Evolutionary conservation across 2,113 vertebrate species (phyloP), one percentile per base, ranked within the genome.

Genomic region (Nansenia antarctica): DNA sequence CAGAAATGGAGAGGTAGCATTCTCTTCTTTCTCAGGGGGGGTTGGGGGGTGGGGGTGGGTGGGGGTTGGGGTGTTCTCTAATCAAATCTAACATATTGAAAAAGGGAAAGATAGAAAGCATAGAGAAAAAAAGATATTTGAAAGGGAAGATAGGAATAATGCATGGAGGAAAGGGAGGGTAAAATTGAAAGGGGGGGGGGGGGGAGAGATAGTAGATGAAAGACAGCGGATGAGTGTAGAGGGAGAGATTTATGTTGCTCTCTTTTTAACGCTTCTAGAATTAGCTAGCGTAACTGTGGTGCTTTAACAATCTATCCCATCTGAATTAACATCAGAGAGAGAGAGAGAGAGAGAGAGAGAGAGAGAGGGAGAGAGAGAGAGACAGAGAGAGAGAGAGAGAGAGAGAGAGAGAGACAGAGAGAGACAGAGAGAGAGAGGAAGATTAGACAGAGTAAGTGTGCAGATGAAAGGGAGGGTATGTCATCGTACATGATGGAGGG

Each of bases 231-330:
- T 3, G 15, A 12, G 45, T n/a, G 68, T 9, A 65, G 63, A 27
- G 29, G 30, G 73, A 74, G 63, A 80, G 80, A 88, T 84, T 82
- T 79, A 87, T 85, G 81, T 85, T 76, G 57, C 65, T 80, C 62
- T 72, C 69, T 42, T 14, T 77, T 53, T 73, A 52, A 64, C 67
- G 63, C 76, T 67, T 62, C 58, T 76, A 69, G 52, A 80, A 84
- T 80, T 78, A 72, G 75, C 82, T 78, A 72, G 75, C 73, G 73
- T 73, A 76, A 71, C 82, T 64, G 61, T 3, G 57, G 72, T 77
- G 75, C 77, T 78, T 67, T 69, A n/a, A n/a, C 83, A 72, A 81
- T 82, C 79, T 67, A 39, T 70, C 72, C 60, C 65, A 66, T 86
- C 74, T 80, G 80, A 84, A 80, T 79, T 55, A 57, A 62, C n/a